These are phyloP conservation scores for Rhinella marina DNA, from an alignment of 2,797 vertebrate species.

Conservation along the genomic window DNA sequence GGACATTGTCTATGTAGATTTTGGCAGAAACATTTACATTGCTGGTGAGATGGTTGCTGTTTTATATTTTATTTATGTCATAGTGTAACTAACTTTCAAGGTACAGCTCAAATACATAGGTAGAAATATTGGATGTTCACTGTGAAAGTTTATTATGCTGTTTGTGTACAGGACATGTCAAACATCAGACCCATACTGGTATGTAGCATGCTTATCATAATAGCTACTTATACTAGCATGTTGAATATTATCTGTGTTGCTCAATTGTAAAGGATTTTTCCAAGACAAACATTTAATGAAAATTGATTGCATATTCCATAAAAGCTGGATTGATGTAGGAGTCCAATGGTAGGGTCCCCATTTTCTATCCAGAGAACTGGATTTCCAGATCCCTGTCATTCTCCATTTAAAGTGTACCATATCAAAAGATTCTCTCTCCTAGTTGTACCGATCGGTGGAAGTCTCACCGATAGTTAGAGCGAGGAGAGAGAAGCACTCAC, in stretches of 20 bases:
- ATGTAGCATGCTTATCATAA: background rate
- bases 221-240: background rate
- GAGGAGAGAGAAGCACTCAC: no score
- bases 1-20: background rate
- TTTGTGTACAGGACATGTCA: background rate
- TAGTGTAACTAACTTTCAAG: background rate
- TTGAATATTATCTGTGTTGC: background rate
- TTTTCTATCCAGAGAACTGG: background rate
- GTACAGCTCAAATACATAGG: background rate
- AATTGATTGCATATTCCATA: background rate
- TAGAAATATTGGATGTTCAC: background rate
- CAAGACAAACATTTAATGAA: background rate
- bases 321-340: background rate
- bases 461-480: no score
- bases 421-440: no score
- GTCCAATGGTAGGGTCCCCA: background rate
- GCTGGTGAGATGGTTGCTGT: background rate
- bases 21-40: background rate
- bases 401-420: background rate
- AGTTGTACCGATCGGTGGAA: no score
- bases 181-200: background rate
- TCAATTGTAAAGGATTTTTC: background rate
- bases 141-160: background rate
- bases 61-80: slow-evolving; percentile 1
- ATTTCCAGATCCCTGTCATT: background rate